Base-by-base conservation (phyloP, 2,113 vertebrate species). In the Leptodactylus fuscus region DNA sequence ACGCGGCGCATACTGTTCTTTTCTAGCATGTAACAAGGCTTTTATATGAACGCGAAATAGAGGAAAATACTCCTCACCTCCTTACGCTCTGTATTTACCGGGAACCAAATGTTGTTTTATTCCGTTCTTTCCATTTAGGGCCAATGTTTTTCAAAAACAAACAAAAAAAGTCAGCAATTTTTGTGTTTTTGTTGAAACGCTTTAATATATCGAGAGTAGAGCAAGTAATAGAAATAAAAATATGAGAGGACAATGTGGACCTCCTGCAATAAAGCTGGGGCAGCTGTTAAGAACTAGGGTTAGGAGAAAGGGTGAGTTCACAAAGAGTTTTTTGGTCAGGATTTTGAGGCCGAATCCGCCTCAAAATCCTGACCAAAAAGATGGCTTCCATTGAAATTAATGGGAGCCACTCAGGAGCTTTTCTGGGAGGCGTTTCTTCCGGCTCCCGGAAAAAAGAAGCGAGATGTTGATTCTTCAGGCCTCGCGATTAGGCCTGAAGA, bases 1-100 rank as follows among this genome's bases (percentile, higher is more conserved):
- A 70, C 38, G 62, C 83, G 41, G 34, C 11, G 62, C 65, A 80
- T 15, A 71, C 51, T 48, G 84, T 67, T 85, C 83, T 85, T 65
- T 77, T 78, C 60, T 51, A 48, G 6, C 12, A 51, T 67, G 58
- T 32, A 77, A 73, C 48, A 44, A 29, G 65, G 46, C n/a, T 48
- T 70, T 69, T 74, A 83, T 46, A 75, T 34, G 51, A 83, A 55
- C 38, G 22, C 27, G 48, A 46, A 75, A 60, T 62, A 71, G 13
- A 22, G 38, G 22, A 41, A 38, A 60, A 80, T 62, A 62, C 77
- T 60, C 22, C 53, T 79, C 34, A 38, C 51, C 32, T 79, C 53
- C 32, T 24, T 20, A 27, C 53, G 12, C 49, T 36, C 29, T 13
- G 49, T 34, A 49, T n/a, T 58, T 13, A 38, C 49, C 51, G 12